Evolutionary conservation across 2,113 vertebrate species (phyloP).

Genomic region (Hyperopisus bebe): DNA sequence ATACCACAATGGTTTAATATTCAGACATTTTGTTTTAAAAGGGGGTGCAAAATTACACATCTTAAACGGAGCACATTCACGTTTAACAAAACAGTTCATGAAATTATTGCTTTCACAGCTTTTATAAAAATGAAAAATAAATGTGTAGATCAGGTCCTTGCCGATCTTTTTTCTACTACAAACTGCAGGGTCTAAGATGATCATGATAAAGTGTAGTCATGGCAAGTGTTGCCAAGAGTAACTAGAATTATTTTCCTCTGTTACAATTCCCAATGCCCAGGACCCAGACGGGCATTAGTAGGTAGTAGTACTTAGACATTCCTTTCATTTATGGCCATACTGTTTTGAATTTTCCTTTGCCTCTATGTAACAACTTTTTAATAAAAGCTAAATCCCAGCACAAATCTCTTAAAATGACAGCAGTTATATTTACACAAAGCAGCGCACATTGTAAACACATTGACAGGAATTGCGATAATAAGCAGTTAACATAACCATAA

Average conservation of each 20-base stretch:
- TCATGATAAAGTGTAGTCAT: not conserved
- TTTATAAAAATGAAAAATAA: not conserved
- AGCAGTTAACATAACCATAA: not conserved
- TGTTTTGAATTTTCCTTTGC: not conserved
- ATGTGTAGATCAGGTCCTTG: not conserved
- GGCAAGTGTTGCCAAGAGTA: constrained; percentile 6
- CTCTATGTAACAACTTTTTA: not conserved
- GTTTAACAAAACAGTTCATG: not conserved
- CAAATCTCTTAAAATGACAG: not conserved
- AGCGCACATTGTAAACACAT: not conserved
- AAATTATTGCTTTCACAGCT: not conserved
- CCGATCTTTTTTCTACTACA: not conserved
- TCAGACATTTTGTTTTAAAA: not conserved
- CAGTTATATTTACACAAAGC: not conserved
- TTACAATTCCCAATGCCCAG: constrained; percentile 16
- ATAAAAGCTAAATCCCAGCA: not conserved
- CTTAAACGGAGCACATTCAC: not conserved
- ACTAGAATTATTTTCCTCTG: constrained; percentile 28
- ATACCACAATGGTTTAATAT: not conserved
- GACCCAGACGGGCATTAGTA: not conserved
- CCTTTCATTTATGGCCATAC: not conserved
- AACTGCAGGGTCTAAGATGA: not conserved
- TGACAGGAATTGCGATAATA: not conserved
- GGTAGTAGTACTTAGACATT: not conserved
- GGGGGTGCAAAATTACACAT: no score